Conservation (phyloP, 2,797 vertebrate genomes). For the Corythornis leucogaster region DNA sequence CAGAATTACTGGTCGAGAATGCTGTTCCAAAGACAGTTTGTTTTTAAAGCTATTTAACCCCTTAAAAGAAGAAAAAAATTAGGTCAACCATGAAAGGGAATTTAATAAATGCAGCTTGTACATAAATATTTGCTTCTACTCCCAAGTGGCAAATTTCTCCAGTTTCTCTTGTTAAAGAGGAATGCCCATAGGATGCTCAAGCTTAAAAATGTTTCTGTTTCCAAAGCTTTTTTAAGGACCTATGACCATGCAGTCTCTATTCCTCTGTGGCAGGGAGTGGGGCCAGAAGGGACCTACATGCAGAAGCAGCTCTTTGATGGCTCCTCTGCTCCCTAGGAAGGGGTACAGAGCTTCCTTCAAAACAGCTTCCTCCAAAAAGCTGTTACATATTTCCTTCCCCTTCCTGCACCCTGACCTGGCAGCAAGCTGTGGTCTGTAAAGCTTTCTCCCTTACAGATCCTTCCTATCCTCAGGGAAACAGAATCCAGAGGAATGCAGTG, state of each 20-base stretch:
- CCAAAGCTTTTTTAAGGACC: not conserved
- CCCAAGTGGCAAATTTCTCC: not conserved
- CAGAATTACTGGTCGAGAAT: not conserved
- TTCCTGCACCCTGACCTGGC: not conserved
- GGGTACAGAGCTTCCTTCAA: not conserved
- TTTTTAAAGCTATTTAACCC: conserved; percentile 31
- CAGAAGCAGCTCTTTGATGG: not conserved
- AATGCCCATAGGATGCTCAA: not conserved
- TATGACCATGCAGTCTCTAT: not conserved
- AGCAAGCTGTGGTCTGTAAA: not conserved
- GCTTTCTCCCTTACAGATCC: not conserved
- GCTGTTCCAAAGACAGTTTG: not conserved
- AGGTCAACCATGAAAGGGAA: conserved; percentile 25
- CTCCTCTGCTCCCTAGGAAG: not conserved
- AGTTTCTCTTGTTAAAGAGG: not conserved
- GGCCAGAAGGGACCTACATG: not conserved
- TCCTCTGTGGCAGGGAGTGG: not conserved
- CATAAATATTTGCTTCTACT: conserved; percentile 50
- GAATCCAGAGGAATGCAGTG: not conserved
- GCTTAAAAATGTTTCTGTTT: conserved; percentile 1
- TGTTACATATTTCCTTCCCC: not conserved
- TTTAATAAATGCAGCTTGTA: conserved; percentile 22
- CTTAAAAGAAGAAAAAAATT: conserved; percentile 1
- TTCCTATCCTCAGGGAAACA: not conserved
- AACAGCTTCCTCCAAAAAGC: no score